Base-by-base conservation (phyloP, 2,113 vertebrate genomes). In the Dascyllus trimaculatus region DNA sequence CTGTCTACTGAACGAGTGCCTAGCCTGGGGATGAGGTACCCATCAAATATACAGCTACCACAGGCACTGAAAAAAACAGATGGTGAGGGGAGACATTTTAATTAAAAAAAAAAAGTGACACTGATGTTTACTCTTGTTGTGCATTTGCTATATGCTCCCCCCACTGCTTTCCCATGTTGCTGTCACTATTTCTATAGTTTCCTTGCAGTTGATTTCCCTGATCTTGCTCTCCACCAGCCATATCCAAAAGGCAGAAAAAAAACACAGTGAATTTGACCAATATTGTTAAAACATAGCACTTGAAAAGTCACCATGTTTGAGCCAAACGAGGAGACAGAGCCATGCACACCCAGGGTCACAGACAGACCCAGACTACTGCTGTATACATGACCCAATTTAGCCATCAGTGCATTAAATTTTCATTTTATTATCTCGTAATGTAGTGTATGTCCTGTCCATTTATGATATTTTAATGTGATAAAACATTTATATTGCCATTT, bases 41-140 rank as follows among this genome's bases (percentile, higher is more conserved):
- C 84, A 86, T 89, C 85, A 88, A 86, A 78, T 65, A 64, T 45
- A 64, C 57, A 78, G 81, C 76, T 70, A 58, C 85, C 65, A 59
- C 73, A 83, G 89, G 86, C 80, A 53, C 60, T 71, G 74, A 75
- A 72, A 81, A 79, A 88, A 93, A 86, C 86, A 91, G 91, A 89
- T 93, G 89, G 86, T 26, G 7, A 78, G 78, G 72, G 62, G 61
- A 81, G 81, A 80, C 81, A 80, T 74, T 81, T 78, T 63, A 71
- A 80, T 65, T 35, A 15, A 49, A 68, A 54, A 38, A 11, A 71
- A 46, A 73, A 58, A 79, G 43, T 53, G 32, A 83, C 69, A 71
- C 43, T 17, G 2, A 84, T 82, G 57, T 85, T 77, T 84, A 75
- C 73, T 80, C 54, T 65, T 64, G 57, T 68, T 82, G 64, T 71